Evolutionary conservation across 1,140 invertebrate species (phyloP).

Genomic region (Pinna nobilis): DNA sequence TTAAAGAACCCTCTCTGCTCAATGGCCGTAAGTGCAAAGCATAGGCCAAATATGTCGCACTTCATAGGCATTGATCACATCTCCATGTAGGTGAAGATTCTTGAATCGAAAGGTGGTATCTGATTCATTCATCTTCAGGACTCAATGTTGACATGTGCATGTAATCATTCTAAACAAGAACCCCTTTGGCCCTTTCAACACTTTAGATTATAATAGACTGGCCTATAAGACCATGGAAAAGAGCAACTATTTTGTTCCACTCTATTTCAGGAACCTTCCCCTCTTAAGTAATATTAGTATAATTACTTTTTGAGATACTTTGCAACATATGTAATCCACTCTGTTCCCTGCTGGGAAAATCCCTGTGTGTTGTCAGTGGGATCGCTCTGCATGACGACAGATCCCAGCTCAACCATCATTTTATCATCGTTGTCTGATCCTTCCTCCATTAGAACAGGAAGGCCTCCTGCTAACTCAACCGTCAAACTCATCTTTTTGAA

Average conservation of each 20-base stretch:
- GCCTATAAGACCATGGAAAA: too few species aligned
- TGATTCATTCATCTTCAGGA: too few species aligned
- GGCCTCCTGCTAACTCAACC: slow-evolving; percentile 64
- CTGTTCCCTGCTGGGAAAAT: slow-evolving; percentile 33
- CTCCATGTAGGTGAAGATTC: too few species aligned
- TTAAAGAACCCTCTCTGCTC: too few species aligned
- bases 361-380: slow-evolving; percentile 24
- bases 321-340: slow-evolving; percentile 52
- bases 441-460: slow-evolving; percentile 59
- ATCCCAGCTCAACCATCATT: slow-evolving; percentile 45
- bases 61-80: too few species aligned
- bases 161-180: background rate
- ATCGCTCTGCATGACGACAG: slow-evolving; percentile 60
- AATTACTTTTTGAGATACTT: slow-evolving; percentile 48
- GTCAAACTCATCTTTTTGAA: slow-evolving; percentile 65
- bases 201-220: too few species aligned
- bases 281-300: background rate
- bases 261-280: too few species aligned
- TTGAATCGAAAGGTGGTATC: too few species aligned
- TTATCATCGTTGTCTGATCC: slow-evolving; percentile 29
- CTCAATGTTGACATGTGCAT: too few species aligned
- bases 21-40: too few species aligned
- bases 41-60: too few species aligned
- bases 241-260: too few species aligned
- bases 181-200: background rate